Conservation (phyloP, 1,140 invertebrate species). For the Temnothorax longispinosus region DNA sequence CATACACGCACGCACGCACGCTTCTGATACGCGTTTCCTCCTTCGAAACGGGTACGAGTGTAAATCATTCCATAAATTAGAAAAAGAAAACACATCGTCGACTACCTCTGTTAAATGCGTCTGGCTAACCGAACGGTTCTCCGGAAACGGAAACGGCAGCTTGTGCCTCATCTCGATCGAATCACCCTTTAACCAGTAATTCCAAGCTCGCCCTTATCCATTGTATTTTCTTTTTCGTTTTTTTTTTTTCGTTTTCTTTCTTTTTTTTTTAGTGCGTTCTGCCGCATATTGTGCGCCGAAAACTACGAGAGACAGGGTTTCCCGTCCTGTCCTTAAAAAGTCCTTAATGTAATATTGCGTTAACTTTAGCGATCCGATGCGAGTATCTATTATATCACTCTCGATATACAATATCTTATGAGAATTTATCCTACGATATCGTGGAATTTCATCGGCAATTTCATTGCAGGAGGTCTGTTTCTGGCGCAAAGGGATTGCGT, state of each 20-base stretch:
- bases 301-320: not conserved
- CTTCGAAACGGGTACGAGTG: conserved; percentile 19
- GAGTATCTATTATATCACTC: not conserved
- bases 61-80: conserved; percentile 32
- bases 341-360: conserved; percentile 6
- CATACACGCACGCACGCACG: conserved; percentile 28
- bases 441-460: conserved; percentile 2
- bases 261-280: no score
- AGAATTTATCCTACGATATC: not conserved
- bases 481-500: not conserved
- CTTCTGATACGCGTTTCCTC: not conserved
- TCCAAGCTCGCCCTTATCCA: not conserved
- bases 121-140: conserved; percentile 17
- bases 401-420: conserved; percentile 1
- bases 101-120: conserved; percentile 18
- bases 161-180: conserved; percentile 12
- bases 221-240: not conserved
- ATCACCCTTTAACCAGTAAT: conserved; percentile 40
- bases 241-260: not conserved
- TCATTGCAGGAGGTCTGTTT: not conserved
- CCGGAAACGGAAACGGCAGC: conserved; percentile 14
- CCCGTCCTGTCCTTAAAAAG: not conserved
- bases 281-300: not conserved
- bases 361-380: not conserved
- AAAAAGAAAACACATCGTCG: conserved; percentile 28